A percentile compares a stretch with the other conserved stretches of the same genome.
These are phyloP conservation scores for Drosophila kuntzei DNA, from an alignment of 2,888 invertebrate genomes.

Conservation along the genomic window DNA sequence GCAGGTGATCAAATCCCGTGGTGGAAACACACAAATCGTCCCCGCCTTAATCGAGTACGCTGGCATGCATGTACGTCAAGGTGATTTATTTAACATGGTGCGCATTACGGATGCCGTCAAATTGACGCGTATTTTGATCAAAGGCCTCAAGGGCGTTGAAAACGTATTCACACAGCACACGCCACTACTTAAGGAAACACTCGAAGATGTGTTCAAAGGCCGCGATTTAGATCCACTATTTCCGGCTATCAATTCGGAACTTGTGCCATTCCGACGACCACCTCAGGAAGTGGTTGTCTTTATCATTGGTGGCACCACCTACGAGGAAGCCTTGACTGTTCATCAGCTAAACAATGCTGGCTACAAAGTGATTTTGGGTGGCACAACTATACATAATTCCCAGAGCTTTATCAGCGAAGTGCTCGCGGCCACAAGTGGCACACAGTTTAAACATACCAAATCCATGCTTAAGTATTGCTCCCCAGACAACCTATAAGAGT, in stretches of 20 bases:
- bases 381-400: conserved; percentile 96
- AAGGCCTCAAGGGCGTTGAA: conserved; percentile 96
- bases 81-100: conserved; percentile 94
- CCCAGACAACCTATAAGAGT: conserved; percentile 84
- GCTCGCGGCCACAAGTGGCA: conserved; percentile 88
- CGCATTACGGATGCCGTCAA: conserved; percentile 97
- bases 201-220: conserved; percentile 96
- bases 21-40: conserved; percentile 88
- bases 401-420: conserved; percentile 92
- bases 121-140: conserved; percentile 87
- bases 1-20: conserved; percentile 90
- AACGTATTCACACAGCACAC: conserved; percentile 99
- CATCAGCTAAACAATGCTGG: conserved; percentile 91
- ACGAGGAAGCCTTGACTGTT: conserved; percentile 96
- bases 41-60: conserved; percentile 93
- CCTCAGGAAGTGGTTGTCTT: conserved; percentile 98
- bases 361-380: conserved; percentile 93
- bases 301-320: conserved; percentile 97
- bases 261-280: conserved; percentile 87
- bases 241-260: conserved; percentile 92
- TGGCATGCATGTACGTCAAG: conserved; percentile 92
- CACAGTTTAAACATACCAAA: conserved; percentile 88
- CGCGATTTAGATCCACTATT: conserved; percentile 94
- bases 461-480: conserved; percentile 92
- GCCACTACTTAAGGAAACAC: conserved; percentile 94